These are phyloP conservation scores for Hypercompe scribonia DNA, from an alignment of 2,888 invertebrate genomes.

Conservation along the genomic window DNA sequence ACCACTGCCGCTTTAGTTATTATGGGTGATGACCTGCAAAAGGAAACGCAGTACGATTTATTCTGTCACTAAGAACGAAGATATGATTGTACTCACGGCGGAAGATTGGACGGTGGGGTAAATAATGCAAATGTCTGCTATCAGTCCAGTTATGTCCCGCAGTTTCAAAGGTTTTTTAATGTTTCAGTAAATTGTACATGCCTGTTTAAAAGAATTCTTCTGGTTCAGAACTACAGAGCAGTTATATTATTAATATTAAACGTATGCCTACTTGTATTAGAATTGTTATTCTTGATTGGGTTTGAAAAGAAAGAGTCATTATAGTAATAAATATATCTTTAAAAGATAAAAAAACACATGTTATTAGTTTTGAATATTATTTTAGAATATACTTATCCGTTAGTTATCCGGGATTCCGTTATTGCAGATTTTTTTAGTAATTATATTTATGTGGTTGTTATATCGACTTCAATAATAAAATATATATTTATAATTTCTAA, in stretches of 20 bases:
- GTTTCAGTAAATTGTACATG: not conserved
- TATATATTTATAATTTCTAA: not conserved
- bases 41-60: slow-evolving; percentile 23
- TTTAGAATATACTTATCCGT: not conserved
- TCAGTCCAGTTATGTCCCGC: not conserved
- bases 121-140: not conserved
- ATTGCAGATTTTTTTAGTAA: not conserved
- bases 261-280: not conserved
- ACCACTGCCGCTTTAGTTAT: slow-evolving; percentile 87
- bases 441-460: not conserved
- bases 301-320: not conserved
- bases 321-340: not conserved
- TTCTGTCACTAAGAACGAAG: not conserved
- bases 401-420: not conserved
- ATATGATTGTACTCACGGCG: not conserved
- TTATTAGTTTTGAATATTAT: not conserved
- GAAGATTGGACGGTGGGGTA: not conserved
- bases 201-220: not conserved
- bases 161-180: not conserved
- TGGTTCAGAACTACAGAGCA: too few species aligned
- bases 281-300: slow-evolving; percentile 5
- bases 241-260: not conserved
- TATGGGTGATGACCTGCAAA: slow-evolving; percentile 87
- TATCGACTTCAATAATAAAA: not conserved
- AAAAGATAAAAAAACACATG: not conserved